Conservation (phyloP, 64 coral and sea anemone species). For the Montipora foliosa region DNA sequence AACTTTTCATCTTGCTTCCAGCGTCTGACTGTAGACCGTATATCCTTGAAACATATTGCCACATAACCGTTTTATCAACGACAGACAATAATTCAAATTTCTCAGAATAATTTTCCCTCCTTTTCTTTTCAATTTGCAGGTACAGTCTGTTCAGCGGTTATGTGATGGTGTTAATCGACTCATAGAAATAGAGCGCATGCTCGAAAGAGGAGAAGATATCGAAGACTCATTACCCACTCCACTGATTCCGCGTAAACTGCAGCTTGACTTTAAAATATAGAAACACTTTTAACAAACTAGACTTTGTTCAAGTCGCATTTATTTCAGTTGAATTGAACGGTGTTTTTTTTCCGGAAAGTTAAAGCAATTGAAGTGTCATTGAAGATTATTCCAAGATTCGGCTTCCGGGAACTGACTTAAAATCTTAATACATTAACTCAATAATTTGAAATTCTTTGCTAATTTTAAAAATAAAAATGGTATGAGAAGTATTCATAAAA, state of each 20-base stretch:
- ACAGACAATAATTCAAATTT: no score
- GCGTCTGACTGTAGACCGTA: no score
- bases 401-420: neutral
- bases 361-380: no score
- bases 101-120: no score
- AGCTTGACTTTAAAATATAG: neutral
- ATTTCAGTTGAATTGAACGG: neutral
- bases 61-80: no score
- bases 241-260: neutral
- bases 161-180: slow-evolving; percentile 67
- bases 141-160: slow-evolving; percentile 66
- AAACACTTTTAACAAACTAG: neutral
- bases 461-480: neutral
- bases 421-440: neutral
- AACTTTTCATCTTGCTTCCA: no score
- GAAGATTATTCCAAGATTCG: no score
- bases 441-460: neutral
- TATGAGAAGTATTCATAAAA: neutral
- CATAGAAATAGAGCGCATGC: slow-evolving; percentile 71
- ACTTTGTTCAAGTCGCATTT: neutral
- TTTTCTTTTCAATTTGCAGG: slow-evolving; percentile 31
- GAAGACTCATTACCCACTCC: slow-evolving; percentile 34
- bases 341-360: neutral
- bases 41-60: no score
- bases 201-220: slow-evolving; percentile 78